A percentile compares a stretch with the other conserved stretches of the same genome.
Evolutionary conservation across 2,888 invertebrate genomes (phyloP).

Genomic region (Drosophila ochracea): DNA sequence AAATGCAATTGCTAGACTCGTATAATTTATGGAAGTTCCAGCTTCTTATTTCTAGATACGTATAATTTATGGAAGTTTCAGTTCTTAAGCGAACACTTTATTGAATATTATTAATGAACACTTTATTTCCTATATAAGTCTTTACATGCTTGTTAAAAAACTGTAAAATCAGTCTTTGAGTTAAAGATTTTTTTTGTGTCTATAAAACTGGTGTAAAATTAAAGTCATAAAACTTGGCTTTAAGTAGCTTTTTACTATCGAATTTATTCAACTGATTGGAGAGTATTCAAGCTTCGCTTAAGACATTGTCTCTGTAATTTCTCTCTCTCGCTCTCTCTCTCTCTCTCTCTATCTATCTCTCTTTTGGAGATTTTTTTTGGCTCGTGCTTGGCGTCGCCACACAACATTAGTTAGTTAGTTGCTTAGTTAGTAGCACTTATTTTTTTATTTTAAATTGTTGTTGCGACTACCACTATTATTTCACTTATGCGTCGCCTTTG

Average conservation of each 20-base stretch:
- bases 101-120: not conserved
- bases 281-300: conserved; percentile 7
- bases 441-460: conserved; percentile 23
- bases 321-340: not conserved
- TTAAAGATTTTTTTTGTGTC: not conserved
- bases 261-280: not conserved
- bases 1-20: not conserved
- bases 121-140: not conserved
- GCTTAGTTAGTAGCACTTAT: conserved; percentile 15
- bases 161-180: not conserved
- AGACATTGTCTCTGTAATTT: not conserved
- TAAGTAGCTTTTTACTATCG: not conserved
- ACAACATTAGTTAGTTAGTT: conserved; percentile 65
- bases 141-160: not conserved
- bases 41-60: not conserved
- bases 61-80: not conserved
- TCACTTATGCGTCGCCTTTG: conserved; percentile 43
- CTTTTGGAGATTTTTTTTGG: conserved; percentile 1
- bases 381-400: conserved; percentile 47
- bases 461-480: conserved; percentile 47
- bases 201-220: not conserved
- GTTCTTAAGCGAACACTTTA: not conserved
- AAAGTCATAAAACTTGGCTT: not conserved
- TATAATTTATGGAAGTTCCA: not conserved
- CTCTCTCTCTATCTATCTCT: not conserved